These are phyloP conservation scores for Xestobium rufovillosum DNA, from an alignment of 2,888 invertebrate genomes.

Conservation along the genomic window DNA sequence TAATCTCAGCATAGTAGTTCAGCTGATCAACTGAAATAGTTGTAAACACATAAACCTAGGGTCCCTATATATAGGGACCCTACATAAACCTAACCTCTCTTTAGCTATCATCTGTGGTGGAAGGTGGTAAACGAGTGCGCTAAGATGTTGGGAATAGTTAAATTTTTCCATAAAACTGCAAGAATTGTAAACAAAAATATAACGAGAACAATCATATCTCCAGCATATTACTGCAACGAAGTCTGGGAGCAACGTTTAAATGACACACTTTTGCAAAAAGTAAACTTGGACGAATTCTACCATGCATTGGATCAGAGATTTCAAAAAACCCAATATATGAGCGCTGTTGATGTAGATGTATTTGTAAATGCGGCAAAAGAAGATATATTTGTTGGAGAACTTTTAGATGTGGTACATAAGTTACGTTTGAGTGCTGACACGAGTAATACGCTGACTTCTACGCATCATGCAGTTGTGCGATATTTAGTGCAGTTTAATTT, in stretches of 20 bases:
- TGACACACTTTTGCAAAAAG: conserved; percentile 51
- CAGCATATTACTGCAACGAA: conserved; percentile 63
- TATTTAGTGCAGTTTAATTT: conserved; percentile 49
- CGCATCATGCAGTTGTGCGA: conserved; percentile 72
- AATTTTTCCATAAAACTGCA: conserved; percentile 4
- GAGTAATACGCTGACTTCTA: conserved; percentile 65
- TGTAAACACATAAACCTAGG: too few species aligned
- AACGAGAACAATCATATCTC: conserved; percentile 56
- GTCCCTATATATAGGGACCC: too few species aligned
- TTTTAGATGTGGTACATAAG: conserved; percentile 63
- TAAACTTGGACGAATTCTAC: conserved; percentile 63
- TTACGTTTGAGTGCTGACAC: conserved; percentile 67
- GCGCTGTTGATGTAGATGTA: conserved; percentile 76
- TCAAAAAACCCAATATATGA: conserved; percentile 53
- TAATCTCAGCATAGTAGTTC: too few species aligned
- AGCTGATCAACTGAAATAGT: too few species aligned
- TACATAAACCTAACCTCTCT: too few species aligned
- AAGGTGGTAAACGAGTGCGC: too few species aligned
- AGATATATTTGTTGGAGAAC: conserved; percentile 56
- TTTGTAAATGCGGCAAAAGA: conserved; percentile 62
- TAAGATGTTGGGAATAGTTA: too few species aligned
- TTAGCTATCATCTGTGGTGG: too few species aligned
- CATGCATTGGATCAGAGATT: conserved; percentile 61
- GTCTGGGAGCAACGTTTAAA: conserved; percentile 61
- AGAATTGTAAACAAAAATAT: conserved; percentile 3